Evolutionary conservation across 2,888 invertebrate species (phyloP).

Genomic region (Eristalis intricaria): DNA sequence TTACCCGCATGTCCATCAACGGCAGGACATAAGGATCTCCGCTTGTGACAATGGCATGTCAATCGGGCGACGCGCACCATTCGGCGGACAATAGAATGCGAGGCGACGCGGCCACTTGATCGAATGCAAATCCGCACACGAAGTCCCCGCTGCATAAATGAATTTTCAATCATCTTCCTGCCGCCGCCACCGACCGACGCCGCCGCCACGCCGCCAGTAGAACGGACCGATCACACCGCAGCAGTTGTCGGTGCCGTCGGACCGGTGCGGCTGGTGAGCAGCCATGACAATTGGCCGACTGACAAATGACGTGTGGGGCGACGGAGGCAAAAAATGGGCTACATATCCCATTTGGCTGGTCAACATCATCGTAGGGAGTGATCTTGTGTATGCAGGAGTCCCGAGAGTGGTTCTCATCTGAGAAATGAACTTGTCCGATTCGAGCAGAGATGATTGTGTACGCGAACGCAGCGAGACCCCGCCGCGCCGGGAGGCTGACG

Average conservation of each 20-base stretch:
- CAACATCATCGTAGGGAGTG: slow-evolving; percentile 37
- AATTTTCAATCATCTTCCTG: slow-evolving; percentile 69
- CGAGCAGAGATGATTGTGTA: slow-evolving; percentile 16
- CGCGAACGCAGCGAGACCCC: not conserved
- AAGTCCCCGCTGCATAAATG: slow-evolving; percentile 67
- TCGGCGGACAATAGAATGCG: slow-evolving; percentile 56
- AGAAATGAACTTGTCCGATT: slow-evolving; percentile 65
- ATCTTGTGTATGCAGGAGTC: slow-evolving; percentile 37
- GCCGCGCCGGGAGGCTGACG: slow-evolving; percentile 4
- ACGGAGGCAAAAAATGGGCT: slow-evolving; percentile 31
- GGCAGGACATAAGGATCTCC: slow-evolving; percentile 67
- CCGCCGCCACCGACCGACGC: not conserved
- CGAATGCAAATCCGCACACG: slow-evolving; percentile 70
- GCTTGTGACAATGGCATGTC: slow-evolving; percentile 71
- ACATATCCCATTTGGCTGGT: slow-evolving; percentile 47
- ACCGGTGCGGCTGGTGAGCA: slow-evolving; percentile 32
- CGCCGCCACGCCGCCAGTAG: not conserved
- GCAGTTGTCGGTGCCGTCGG: not conserved
- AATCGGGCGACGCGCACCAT: slow-evolving; percentile 58
- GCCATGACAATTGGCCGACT: slow-evolving; percentile 65
- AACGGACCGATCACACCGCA: slow-evolving; percentile 22
- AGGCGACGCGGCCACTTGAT: slow-evolving; percentile 52
- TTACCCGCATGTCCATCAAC: slow-evolving; percentile 70
- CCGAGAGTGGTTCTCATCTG: slow-evolving; percentile 42
- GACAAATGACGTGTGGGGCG: slow-evolving; percentile 70